phyloP scores from a whole-genome alignment of 30 jellyfish, hydroid and myxozoan genomes.

The Aurelia aurita region DNA sequence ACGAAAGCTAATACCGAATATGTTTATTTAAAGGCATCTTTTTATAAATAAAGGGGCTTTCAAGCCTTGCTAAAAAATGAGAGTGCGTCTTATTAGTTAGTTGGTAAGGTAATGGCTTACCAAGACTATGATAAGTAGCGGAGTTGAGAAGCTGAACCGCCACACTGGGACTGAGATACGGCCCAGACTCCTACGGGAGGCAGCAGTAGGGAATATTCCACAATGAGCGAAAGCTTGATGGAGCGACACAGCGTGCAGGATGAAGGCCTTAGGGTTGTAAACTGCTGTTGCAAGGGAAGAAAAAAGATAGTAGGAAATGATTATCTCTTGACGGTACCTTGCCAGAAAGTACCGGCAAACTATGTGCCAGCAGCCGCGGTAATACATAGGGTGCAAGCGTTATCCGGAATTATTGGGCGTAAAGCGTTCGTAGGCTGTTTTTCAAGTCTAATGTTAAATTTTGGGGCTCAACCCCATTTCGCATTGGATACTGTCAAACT shows the following conservation, averaged over 20 bases:
- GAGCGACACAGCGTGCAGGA: conserved; percentile 59
- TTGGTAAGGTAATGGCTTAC: conserved; percentile 68
- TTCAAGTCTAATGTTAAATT: neutral
- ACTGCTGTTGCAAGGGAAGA: conserved; percentile 31
- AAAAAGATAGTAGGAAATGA: neutral
- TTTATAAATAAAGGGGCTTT: neutral
- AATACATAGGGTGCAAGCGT: conserved; percentile 25
- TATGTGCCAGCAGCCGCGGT: conserved; percentile 63
- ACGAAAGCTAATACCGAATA: conserved; percentile 28
- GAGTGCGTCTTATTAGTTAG: conserved; percentile 38
- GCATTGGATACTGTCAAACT: conserved; percentile 12
- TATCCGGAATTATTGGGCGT: conserved; percentile 45
- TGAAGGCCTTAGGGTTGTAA: conserved; percentile 63
- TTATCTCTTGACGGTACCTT: neutral
- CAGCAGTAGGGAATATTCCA: conserved; percentile 58
- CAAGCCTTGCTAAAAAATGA: neutral
- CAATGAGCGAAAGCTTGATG: conserved; percentile 74
- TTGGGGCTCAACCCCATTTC: conserved; percentile 26
- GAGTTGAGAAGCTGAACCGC: conserved; percentile 63
- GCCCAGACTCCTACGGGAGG: conserved; percentile 81
- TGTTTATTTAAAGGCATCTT: neutral
- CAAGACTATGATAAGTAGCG: conserved; percentile 43
- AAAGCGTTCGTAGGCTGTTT: conserved; percentile 20
- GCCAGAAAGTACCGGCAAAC: conserved; percentile 2
- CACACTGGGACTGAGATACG: conserved; percentile 61